Evolutionary conservation across 2,113 vertebrate genomes (phyloP), one percentile per base, ranked within the genome.

Genomic region (Dendrocopos noguchii): DNA sequence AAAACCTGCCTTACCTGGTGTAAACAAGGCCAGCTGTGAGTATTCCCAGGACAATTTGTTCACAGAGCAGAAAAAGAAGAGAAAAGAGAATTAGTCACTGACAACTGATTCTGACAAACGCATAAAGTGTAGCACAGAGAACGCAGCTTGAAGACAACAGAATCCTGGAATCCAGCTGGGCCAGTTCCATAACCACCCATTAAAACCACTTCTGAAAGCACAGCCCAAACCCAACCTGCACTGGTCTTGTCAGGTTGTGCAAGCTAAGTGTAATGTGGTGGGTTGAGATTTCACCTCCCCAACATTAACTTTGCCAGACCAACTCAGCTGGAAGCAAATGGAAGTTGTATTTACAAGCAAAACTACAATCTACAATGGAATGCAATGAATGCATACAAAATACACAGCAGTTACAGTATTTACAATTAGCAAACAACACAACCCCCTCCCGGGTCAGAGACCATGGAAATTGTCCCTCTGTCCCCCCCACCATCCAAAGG

Each of bases 21-120:
- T 97, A 99, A 98, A 98, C 99, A 99, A 10, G 99, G 99, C 99
- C 99, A 99, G 84, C 99, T 99, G 97, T 78, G 86, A 94, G 95
- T 81, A 94, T 97, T 96, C 97, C 84, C 91, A 94, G 93, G 96
- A 95, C 65, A 90, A 92, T 81, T 95, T 64, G 92, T 90, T 92
- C 83, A 92, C 67, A 94, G 61, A 83, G 63, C 60, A 96, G 84
- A 74, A 88, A 88, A 84, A 93, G 52, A 82, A 29, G 12, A 27
- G 47, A 70, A 91, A 87, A 95, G 10, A 56, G 65, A 95, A 39
- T 95, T 78, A 95, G 87, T 72, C 91, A 68, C 55, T 57, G 66
- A 78, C 68, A 72, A 57, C 15, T 85, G 0, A 0, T 47, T 50
- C 73, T 5, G 4, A 78, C 46, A 76, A 34, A 77, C 4, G 12